These are phyloP conservation scores for Sinopyrophorus schimmeli DNA, from an alignment of 2,888 invertebrate species.

Conservation along the genomic window DNA sequence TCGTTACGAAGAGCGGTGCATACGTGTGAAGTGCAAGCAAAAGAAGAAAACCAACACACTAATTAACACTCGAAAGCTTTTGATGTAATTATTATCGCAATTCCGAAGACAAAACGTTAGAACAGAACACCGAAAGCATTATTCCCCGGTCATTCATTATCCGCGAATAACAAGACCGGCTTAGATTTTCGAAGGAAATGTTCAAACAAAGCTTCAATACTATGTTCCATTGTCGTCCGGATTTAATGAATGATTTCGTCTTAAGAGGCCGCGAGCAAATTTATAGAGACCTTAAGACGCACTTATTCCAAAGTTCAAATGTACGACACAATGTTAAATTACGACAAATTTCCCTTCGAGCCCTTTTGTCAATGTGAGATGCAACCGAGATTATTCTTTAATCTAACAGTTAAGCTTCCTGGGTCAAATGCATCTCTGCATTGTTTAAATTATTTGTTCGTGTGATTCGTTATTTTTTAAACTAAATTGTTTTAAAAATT, in stretches of 20 bases:
- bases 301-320: constrained; percentile 9
- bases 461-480: too few relatives aligned
- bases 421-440: too few relatives aligned
- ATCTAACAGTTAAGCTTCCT: too few relatives aligned
- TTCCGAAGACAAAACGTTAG: background rate
- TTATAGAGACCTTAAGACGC: constrained; percentile 21
- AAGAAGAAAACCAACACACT: too few relatives aligned
- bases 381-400: too few relatives aligned
- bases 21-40: too few relatives aligned
- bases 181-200: constrained; percentile 18
- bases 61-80: too few relatives aligned
- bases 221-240: constrained; percentile 20
- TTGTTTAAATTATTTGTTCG: too few relatives aligned
- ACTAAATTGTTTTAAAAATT: too few relatives aligned
- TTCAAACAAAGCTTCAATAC: constrained; percentile 20
- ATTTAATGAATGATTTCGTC: constrained; percentile 23
- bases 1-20: too few relatives aligned
- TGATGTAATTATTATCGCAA: background rate
- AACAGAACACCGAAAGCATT: background rate
- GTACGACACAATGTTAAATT: constrained; percentile 9
- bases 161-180: constrained; percentile 4
- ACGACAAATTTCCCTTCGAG: too few relatives aligned
- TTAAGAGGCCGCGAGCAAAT: constrained; percentile 16
- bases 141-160: constrained; percentile 12
- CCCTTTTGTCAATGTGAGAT: too few relatives aligned